Conservation (phyloP, 2,888 invertebrate genomes). For the Cenopis cana region DNA sequence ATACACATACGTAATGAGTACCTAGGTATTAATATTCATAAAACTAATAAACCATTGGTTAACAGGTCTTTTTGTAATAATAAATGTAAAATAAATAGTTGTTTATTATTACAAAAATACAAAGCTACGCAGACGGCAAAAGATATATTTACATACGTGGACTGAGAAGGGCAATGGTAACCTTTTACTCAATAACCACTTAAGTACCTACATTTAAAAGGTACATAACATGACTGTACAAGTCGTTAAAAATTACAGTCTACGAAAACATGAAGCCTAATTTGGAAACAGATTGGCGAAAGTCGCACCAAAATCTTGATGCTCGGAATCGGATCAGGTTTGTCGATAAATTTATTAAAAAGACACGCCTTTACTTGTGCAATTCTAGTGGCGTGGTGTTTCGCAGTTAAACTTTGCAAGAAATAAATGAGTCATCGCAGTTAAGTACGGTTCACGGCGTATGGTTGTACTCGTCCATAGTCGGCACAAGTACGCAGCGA, state of each 20-base stretch:
- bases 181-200: too few species aligned
- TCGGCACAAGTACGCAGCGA: slow-evolving; percentile 8
- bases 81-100: too few species aligned
- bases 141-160: too few species aligned
- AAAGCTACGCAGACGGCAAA: too few species aligned
- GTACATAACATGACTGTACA: neutral
- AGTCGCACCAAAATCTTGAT: slow-evolving; percentile 32
- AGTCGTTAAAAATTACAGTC: slow-evolving; percentile 18
- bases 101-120: too few species aligned
- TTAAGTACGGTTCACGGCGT: too few species aligned
- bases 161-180: too few species aligned
- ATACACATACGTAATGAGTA: neutral
- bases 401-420: slow-evolving; percentile 13
- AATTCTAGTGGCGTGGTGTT: slow-evolving; percentile 21
- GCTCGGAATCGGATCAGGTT: slow-evolving; percentile 39
- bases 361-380: slow-evolving; percentile 12
- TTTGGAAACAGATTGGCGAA: slow-evolving; percentile 44
- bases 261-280: slow-evolving; percentile 32
- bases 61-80: too few species aligned
- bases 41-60: neutral
- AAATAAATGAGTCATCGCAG: slow-evolving; percentile 9
- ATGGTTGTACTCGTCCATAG: neutral
- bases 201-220: too few species aligned
- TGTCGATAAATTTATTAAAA: slow-evolving; percentile 22
- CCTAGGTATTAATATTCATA: neutral